Base-by-base conservation (phyloP, 2,888 invertebrate species). In the Oscheius myriophilus region DNA sequence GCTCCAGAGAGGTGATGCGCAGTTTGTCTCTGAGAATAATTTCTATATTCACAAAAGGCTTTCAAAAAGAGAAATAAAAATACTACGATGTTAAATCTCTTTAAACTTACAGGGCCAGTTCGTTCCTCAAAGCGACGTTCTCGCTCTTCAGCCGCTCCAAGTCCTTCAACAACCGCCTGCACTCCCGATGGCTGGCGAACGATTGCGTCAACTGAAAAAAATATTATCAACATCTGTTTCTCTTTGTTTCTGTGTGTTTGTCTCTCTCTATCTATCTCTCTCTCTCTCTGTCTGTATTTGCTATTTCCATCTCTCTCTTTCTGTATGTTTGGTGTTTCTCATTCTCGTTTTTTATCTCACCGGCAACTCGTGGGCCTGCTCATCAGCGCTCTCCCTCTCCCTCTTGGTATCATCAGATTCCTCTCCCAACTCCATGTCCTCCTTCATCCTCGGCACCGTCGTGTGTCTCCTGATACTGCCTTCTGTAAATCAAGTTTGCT, bases 381-480 rank as follows among this genome's bases (percentile, higher is more conserved):
- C 54, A 21, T 68, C 68, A 16, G 39, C 51, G 16, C 53, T 26
- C 16, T 45, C 33, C 58, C 45, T 25, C 53, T 67, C 43, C 46
- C 54, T 33, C 42, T 62, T 52, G 21, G 18, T 6, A 33, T 62
- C 49, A n/a, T 52, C 23, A 16, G 49, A 49, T 7, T 54, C 41
- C 14, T 39, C 41, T 33, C 18, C 39, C 45, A 42, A 2, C 43
- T 43, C 23, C 26, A 49, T 49, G 12, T 61, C 61, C 26, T 61
- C 61, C 49, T 61, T 61, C 77, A 75, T 72, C 18, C 78, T 61
- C 0, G 78, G 78, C 9, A 78, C 78, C 12, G 78, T 78, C 11
- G 78, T 78, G 49, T 78, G 78, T 12, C 78, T 68, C 26, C 78
- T 73, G 18, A 77, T 72, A 11, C 69, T 70, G 23, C 42, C 66